A percentile compares a stretch with the other conserved stretches of the same genome.
Evolutionary conservation across 2,888 invertebrate species (phyloP).

Genomic region (Ptilodon capucinus): DNA sequence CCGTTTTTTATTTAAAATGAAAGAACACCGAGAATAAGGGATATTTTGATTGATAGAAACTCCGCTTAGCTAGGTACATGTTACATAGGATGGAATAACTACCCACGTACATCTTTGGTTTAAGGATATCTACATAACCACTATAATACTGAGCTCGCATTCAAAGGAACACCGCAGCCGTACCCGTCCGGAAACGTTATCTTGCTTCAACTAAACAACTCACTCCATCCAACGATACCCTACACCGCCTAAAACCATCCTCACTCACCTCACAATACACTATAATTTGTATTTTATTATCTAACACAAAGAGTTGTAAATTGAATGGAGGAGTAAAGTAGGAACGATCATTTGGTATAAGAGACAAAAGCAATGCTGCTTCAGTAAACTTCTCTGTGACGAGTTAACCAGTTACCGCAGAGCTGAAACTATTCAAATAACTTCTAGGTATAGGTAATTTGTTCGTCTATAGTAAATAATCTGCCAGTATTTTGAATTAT

Average conservation of each 20-base stretch:
- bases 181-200: slow-evolving; percentile 67
- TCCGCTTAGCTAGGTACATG: too few species aligned
- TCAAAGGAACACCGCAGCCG: slow-evolving; percentile 50
- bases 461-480: not conserved
- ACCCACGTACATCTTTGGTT: not conserved
- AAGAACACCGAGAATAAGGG: too few species aligned
- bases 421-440: slow-evolving; percentile 69
- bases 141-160: slow-evolving; percentile 37
- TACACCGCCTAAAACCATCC: slow-evolving; percentile 25
- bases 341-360: slow-evolving; percentile 23
- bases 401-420: slow-evolving; percentile 69
- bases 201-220: slow-evolving; percentile 74
- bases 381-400: slow-evolving; percentile 60
- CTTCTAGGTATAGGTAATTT: slow-evolving; percentile 34
- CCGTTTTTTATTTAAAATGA: too few species aligned
- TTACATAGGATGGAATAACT: too few species aligned
- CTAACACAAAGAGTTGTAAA: slow-evolving; percentile 23
- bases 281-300: slow-evolving; percentile 30
- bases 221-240: slow-evolving; percentile 51
- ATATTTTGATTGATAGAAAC: too few species aligned
- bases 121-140: slow-evolving; percentile 9
- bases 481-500: not conserved
- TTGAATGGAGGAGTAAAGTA: slow-evolving; percentile 16
- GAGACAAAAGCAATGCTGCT: slow-evolving; percentile 44
- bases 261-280: slow-evolving; percentile 15